Conservation (phyloP, 2,888 invertebrate species). For the Polylopha cassiicola region DNA sequence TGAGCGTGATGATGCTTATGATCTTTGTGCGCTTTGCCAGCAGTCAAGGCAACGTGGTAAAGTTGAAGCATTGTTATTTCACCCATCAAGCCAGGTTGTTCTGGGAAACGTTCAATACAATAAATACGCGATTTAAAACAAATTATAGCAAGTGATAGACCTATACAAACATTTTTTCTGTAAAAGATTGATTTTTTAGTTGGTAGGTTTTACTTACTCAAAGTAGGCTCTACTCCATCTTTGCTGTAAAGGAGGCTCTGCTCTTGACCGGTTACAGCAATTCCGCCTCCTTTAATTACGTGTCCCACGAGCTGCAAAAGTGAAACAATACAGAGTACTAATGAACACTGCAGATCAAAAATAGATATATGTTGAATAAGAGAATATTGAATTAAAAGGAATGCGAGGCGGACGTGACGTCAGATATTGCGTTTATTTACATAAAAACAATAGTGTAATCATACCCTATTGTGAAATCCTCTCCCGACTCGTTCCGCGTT, state of each 20-base stretch:
- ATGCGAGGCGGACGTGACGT: no score
- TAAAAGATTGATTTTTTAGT: not conserved
- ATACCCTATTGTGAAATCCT: constrained; percentile 91
- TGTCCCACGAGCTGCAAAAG: constrained; percentile 84
- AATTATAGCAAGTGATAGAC: no score
- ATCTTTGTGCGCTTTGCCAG: constrained; percentile 91
- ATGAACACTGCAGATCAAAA: constrained; percentile 3
- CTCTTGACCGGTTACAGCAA: constrained; percentile 85
- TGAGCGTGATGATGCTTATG: constrained; percentile 93
- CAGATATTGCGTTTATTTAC: no score
- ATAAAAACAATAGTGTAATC: constrained; percentile 29
- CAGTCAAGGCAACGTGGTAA: constrained; percentile 87
- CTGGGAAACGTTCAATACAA: constrained; percentile 54
- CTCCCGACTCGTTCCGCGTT: constrained; percentile 90
- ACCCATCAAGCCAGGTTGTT: constrained; percentile 81
- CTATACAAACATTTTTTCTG: no score
- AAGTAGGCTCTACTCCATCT: constrained; percentile 44
- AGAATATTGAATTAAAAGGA: no score
- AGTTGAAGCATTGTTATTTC: constrained; percentile 89
- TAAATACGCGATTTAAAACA: no score
- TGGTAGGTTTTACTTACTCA: constrained; percentile 44
- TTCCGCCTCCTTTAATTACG: constrained; percentile 84
- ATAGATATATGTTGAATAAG: no score
- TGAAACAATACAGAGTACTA: constrained; percentile 10
- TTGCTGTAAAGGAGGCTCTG: constrained; percentile 69